Evolutionary conservation across 2,888 invertebrate genomes (phyloP), one percentile per base, ranked within the genome.

Genomic region (Zelleria hepariella): DNA sequence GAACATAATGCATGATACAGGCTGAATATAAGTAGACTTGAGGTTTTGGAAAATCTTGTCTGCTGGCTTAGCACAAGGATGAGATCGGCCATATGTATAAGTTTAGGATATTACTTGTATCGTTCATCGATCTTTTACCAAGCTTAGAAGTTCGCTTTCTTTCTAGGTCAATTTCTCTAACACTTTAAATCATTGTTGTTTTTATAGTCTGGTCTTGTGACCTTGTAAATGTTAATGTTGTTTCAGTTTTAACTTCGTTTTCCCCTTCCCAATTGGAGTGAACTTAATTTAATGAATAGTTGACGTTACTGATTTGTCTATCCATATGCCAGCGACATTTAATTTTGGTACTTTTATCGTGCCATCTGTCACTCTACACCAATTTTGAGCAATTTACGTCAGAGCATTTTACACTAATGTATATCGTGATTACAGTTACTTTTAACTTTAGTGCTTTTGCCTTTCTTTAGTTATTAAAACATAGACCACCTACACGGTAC

Each of bases 81-180:
- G n/a, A n/a, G n/a, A n/a, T n/a, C n/a, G n/a, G n/a, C n/a, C n/a
- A n/a, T n/a, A n/a, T n/a, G n/a, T n/a, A n/a, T n/a, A n/a, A n/a
- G n/a, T n/a, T n/a, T n/a, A n/a, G n/a, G n/a, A n/a, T n/a, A n/a
- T n/a, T n/a, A n/a, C n/a, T n/a, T n/a, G n/a, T n/a, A n/a, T n/a
- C n/a, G n/a, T n/a, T n/a, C n/a, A n/a, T n/a, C n/a, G n/a, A n/a
- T n/a, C n/a, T n/a, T n/a, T n/a, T n/a, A n/a, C n/a, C n/a, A n/a
- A n/a, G n/a, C n/a, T n/a, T n/a, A 42, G 15, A 42, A 15, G 32
- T 42, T 42, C 15, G 15, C 32, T 42, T 42, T 42, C 32, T 42
- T 62, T 57, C 59, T 51, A 51, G 51, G 51, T 51, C 21, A 51
- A 51, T 32, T 20, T 26, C 51, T 23, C 7, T 10, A 21, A 10